Evolutionary conservation across 2,888 invertebrate genomes (phyloP).

Genomic region (Macrophya alboannulata): DNA sequence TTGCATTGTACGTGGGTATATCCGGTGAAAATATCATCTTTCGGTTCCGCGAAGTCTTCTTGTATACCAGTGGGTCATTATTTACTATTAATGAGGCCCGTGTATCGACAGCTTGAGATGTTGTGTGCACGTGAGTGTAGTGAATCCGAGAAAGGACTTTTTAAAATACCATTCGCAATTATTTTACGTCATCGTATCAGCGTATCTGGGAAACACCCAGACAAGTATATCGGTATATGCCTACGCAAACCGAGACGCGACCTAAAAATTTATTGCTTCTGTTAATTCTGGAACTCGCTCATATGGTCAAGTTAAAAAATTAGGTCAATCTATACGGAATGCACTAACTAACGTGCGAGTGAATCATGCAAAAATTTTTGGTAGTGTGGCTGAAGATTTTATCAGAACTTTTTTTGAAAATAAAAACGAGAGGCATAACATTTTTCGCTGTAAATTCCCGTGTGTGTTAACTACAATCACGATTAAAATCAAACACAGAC

Average conservation of each 20-base stretch:
- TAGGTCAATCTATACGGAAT: neutral
- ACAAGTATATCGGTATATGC: neutral
- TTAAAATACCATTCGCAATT: neutral
- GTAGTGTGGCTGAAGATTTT: neutral
- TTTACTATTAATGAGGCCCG: no score
- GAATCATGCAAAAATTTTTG: neutral
- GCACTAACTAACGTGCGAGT: neutral
- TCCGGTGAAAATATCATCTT: neutral
- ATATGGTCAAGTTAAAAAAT: neutral
- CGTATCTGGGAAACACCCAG: neutral
- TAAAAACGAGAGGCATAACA: neutral
- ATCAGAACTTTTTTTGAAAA: neutral
- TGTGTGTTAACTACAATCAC: neutral
- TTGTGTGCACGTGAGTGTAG: neutral
- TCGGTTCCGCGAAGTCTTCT: neutral
- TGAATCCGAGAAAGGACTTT: neutral
- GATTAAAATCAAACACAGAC: neutral
- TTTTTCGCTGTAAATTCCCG: neutral
- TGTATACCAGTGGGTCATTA: no score
- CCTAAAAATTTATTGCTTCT: neutral
- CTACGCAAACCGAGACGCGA: neutral
- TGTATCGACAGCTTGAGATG: neutral
- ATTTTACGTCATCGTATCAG: neutral
- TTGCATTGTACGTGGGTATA: no score
- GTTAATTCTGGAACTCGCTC: neutral